Percentiles rank a stretch among this genome's conserved stretches.
Evolutionary conservation across 2,797 vertebrate species (phyloP).

Genomic region (Trachops cirrhosus): DNA sequence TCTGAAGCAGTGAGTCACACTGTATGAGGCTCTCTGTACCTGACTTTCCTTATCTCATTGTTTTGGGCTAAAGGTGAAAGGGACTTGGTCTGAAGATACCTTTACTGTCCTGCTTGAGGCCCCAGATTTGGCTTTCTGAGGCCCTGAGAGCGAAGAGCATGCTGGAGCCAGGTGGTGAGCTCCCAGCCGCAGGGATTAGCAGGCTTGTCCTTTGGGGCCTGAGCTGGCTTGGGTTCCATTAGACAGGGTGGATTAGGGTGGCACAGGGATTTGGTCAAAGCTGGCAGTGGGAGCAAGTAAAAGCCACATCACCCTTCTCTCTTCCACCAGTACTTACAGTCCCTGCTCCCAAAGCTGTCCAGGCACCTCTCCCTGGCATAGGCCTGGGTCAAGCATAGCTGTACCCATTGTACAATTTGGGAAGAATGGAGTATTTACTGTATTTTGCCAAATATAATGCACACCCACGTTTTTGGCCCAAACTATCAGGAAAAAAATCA

Average conservation of each 20-base stretch:
- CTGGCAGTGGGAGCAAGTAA: not conserved
- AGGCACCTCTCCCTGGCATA: not conserved
- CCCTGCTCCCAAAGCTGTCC: not conserved
- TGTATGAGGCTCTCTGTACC: not conserved
- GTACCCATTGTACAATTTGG: not conserved
- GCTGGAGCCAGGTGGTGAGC: slow-evolving; percentile 40
- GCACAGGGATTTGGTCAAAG: not conserved
- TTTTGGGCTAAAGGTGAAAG: not conserved
- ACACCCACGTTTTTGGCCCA: too few relatives aligned
- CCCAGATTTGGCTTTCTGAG: not conserved
- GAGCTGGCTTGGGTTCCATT: slow-evolving; percentile 48
- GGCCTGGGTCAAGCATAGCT: not conserved
- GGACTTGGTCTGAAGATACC: not conserved
- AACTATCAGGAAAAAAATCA: too few relatives aligned
- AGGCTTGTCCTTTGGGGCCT: rapidly evolving
- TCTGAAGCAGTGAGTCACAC: not conserved
- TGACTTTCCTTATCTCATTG: not conserved
- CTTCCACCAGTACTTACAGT: not conserved
- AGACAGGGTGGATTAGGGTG: slow-evolving; percentile 22
- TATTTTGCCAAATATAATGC: too few relatives aligned
- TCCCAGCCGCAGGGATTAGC: slow-evolving; percentile 35
- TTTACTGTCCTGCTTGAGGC: not conserved
- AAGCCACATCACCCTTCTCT: not conserved
- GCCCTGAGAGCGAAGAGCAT: not conserved
- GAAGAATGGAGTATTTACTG: not conserved